Conservation (phyloP, 2,113 vertebrate species). For the Galbula dea region DNA sequence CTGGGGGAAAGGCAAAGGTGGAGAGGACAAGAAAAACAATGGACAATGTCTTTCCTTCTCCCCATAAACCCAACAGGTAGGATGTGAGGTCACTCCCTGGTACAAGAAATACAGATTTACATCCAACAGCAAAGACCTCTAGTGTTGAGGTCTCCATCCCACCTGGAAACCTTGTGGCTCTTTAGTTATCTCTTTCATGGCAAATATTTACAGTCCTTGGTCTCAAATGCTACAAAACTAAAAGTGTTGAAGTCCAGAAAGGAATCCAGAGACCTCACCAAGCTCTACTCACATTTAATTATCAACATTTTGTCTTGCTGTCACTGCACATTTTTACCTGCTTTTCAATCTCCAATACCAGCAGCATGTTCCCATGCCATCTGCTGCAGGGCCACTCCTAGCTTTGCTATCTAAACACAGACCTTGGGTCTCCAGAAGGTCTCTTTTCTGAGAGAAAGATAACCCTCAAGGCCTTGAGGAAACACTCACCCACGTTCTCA, state of each 20-base stretch:
- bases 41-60: not conserved
- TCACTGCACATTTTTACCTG: too few relatives aligned
- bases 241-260: not conserved
- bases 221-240: not conserved
- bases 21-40: not conserved
- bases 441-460: not conserved
- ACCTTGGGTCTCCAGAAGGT: not conserved
- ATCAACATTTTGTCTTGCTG: not conserved
- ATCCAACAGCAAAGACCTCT: not conserved
- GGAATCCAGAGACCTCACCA: not conserved
- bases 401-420: not conserved
- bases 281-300: not conserved
- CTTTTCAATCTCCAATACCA: not conserved
- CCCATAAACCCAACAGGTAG: not conserved
- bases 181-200: not conserved
- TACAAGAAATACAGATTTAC: not conserved
- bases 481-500: not conserved
- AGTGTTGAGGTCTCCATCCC: not conserved
- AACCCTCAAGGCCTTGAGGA: not conserved
- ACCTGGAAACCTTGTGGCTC: not conserved
- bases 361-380: not conserved
- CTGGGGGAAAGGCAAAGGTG: not conserved
- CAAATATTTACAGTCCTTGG: not conserved
- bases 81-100: accelerated
- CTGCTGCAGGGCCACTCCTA: not conserved